Base-by-base conservation (phyloP, 1,140 invertebrate genomes). In the Fopius arisanus region DNA sequence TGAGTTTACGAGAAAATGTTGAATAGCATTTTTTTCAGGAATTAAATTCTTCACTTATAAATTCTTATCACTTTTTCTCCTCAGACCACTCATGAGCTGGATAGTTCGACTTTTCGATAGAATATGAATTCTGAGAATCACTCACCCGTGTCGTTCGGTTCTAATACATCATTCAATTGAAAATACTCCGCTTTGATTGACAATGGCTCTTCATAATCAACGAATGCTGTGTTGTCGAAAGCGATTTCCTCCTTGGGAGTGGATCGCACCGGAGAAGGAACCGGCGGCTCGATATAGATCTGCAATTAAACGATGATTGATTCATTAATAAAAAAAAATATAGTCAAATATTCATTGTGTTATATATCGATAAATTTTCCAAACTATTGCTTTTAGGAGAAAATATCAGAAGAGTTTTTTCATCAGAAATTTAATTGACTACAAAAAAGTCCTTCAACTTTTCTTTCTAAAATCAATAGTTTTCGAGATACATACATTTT, bases 121-220 rank as follows among this genome's bases (percentile, higher is more conserved):
- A n/a, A n/a, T n/a, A n/a, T n/a, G 9, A 7, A 7, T 37, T 37
- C 7, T 37, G 12, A 1, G 9, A 37, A 37, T 48, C 5, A 48
- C 6, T 48, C 79, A 84, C 86, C 85, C 75, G 82, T 76, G 68
- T 87, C 85, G 65, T 80, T 82, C 14, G 82, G 80, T 26, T 86
- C 86, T 62, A 84, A 70, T 66, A 90, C 88, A 67, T 92, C 91
- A 65, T 92, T 90, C 40, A 90, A 84, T 75, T 92, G 91, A 80
- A 93, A 94, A 81, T 91, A 93, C 78, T 94, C 93, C 79, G 92
- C 93, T 62, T 93, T 85, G 0, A 92, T 90, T 1, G 92, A 92
- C 9, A 93, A 90, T 70, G 91, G 90, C 77, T 92, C 92, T 80
- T 94, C 93, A 40, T 92, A 93, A 83, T 94, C 94, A 79, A 93